Evolutionary conservation across 2,113 vertebrate genomes (phyloP).

Genomic region (Eulemur macaco): DNA sequence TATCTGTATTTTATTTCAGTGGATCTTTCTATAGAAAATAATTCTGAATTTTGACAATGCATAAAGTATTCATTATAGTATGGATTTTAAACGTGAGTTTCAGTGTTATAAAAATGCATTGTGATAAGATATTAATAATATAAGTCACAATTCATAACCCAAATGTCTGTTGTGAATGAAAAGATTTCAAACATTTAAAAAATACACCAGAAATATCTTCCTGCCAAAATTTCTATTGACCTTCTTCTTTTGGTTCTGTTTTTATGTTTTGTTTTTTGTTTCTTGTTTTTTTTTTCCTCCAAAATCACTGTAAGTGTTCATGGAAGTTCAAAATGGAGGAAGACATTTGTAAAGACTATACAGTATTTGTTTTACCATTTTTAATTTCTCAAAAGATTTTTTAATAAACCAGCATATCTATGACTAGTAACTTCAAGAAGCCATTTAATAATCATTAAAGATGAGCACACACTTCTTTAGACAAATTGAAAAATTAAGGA

Average conservation of each 20-base stretch:
- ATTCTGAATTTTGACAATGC: background rate
- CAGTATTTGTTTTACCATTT: background rate
- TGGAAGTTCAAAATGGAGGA: background rate
- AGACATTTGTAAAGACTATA: background rate
- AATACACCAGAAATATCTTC: background rate
- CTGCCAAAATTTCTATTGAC: background rate
- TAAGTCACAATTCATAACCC: background rate
- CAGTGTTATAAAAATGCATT: background rate
- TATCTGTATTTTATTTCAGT: background rate
- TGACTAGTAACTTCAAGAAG: background rate
- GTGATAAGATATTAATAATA: background rate
- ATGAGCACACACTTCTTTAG: background rate
- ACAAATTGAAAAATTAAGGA: conserved; percentile 38
- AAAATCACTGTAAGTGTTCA: background rate
- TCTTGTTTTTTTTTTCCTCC: background rate
- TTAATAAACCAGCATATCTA: background rate
- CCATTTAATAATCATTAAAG: background rate
- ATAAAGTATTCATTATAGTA: background rate
- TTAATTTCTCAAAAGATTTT: conserved; percentile 37
- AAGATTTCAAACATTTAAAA: background rate
- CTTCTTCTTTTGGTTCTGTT: background rate
- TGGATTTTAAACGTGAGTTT: background rate
- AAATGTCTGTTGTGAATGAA: background rate
- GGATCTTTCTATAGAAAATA: background rate
- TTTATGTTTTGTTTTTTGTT: background rate